phyloP scores from a whole-genome alignment of 2,888 invertebrate genomes.

The Chymomyza procnemis region DNA sequence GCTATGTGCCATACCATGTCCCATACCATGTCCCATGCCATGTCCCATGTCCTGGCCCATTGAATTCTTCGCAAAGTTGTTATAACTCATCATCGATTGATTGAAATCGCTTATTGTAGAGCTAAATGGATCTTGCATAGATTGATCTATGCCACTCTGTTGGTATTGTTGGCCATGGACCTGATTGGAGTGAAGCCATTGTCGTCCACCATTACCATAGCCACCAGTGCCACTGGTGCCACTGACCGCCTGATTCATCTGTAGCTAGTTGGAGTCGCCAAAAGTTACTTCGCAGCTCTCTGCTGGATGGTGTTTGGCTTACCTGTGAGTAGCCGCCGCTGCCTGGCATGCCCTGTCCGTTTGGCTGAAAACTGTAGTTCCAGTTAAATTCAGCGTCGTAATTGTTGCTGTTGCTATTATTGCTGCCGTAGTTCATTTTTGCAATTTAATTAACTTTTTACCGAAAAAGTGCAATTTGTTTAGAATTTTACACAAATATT shows the following conservation, averaged over 20 bases:
- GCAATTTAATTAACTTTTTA: conserved; percentile 3
- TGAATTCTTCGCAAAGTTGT: neutral
- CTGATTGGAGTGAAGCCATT: conserved; percentile 60
- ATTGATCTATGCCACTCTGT: conserved; percentile 7
- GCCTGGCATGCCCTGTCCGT: conserved; percentile 13
- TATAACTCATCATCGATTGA: conserved; percentile 44
- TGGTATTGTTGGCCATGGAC: conserved; percentile 15
- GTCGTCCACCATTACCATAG: conserved; percentile 36
- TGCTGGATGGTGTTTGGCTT: too few relatives aligned
- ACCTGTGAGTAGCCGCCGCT: conserved; percentile 52
- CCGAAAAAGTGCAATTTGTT: neutral
- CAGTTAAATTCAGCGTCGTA: conserved; percentile 48
- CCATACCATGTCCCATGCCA: conserved; percentile 31
- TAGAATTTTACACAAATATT: conserved; percentile 11
- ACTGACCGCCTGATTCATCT: neutral
- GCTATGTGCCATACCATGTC: neutral
- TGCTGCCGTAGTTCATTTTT: conserved; percentile 43
- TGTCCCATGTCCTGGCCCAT: neutral
- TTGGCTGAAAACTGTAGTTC: conserved; percentile 39
- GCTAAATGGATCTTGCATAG: conserved; percentile 16
- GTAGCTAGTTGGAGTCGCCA: too few relatives aligned
- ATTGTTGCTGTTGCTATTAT: too few relatives aligned
- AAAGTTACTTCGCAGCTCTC: too few relatives aligned
- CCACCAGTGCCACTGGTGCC: conserved; percentile 9
- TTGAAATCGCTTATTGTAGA: conserved; percentile 38